Conservation (phyloP, 2,113 vertebrate species). For the Halcyon malimbica region DNA sequence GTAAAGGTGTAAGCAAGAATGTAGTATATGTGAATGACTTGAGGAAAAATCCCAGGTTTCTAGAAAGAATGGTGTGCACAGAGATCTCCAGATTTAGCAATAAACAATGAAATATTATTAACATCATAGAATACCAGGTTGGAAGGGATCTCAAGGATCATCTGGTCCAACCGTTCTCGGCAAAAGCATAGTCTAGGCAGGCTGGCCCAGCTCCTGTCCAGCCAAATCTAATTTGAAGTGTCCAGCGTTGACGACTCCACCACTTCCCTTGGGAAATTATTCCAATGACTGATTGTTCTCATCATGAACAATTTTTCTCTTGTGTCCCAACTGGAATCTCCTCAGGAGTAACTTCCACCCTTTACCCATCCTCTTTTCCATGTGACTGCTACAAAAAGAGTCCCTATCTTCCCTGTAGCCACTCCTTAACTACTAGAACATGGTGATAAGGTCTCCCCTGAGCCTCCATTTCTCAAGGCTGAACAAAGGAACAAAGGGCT, state of each 20-base stretch:
- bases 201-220: neutral
- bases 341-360: neutral
- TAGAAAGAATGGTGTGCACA: neutral
- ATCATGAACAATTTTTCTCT: neutral
- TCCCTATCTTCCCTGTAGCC: neutral
- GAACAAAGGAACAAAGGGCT: neutral
- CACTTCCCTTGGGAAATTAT: neutral
- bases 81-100: neutral
- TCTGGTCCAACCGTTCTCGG: neutral
- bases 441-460: neutral
- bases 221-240: neutral
- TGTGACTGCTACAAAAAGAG: neutral
- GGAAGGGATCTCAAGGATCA: neutral
- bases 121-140: neutral
- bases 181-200: neutral
- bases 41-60: neutral
- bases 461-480: neutral
- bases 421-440: neutral
- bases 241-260: neutral
- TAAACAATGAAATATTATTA: no score
- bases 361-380: neutral
- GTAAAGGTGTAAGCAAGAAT: neutral
- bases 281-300: neutral
- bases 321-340: neutral
- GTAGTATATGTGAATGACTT: neutral